Evolutionary conservation across 2,113 vertebrate genomes (phyloP).

Genomic region (Anhinga anhinga): DNA sequence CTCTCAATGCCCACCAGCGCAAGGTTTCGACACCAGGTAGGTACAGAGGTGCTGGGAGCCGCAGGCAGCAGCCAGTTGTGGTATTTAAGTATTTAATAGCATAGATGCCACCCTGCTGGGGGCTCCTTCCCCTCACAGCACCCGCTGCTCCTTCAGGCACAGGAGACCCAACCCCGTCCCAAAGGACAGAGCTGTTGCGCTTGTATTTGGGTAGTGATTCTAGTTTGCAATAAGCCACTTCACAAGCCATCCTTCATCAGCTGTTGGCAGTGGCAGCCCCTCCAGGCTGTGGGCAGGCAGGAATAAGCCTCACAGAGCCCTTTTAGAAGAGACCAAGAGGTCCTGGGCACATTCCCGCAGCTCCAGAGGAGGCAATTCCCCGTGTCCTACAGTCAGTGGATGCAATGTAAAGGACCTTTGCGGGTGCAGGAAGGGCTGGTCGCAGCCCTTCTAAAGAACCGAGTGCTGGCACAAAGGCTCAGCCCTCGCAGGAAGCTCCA

Average conservation of each 20-base stretch:
- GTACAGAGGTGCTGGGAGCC: accelerated
- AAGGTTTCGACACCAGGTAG: accelerated
- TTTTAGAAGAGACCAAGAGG: accelerated
- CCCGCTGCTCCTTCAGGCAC: neutral
- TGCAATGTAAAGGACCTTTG: accelerated
- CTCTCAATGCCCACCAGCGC: neutral
- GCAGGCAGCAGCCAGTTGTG: neutral
- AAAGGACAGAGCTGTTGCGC: neutral
- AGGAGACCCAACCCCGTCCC: accelerated
- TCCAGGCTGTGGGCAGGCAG: neutral
- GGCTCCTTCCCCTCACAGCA: neutral
- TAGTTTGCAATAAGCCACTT: neutral
- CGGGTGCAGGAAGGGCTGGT: accelerated
- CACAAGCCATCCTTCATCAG: neutral
- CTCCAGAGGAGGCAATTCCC: accelerated
- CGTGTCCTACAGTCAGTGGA: accelerated
- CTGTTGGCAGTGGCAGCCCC: neutral
- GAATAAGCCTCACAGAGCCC: accelerated
- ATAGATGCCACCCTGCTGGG: neutral
- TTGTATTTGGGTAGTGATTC: accelerated
- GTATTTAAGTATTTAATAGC: no score
- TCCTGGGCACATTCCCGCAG: neutral
- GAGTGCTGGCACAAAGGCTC: no score
- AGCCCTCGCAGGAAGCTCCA: neutral
- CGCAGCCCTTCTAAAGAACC: neutral